These are phyloP conservation scores for Conus betulinus DNA, from an alignment of 1,140 invertebrate species.

Conservation along the genomic window DNA sequence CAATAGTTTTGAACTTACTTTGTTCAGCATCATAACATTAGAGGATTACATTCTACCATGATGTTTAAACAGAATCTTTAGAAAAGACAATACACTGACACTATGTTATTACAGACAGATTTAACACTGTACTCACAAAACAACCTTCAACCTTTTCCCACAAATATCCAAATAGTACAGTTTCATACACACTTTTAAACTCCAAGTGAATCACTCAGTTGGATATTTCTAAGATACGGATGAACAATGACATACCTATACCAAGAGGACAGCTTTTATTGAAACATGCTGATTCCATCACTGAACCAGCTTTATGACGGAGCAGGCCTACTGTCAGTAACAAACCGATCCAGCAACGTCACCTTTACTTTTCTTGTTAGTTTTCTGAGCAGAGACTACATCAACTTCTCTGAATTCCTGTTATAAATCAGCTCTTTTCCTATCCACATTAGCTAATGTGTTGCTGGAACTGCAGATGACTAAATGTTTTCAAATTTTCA, in stretches of 20 bases:
- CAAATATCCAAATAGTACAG: neutral
- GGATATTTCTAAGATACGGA: neutral
- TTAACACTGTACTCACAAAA: neutral
- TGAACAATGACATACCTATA: neutral
- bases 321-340: too few relatives aligned
- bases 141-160: neutral
- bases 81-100: neutral
- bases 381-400: too few relatives aligned
- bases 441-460: too few relatives aligned
- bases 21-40: neutral
- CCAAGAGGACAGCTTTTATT: neutral
- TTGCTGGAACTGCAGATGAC: too few relatives aligned
- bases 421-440: too few relatives aligned
- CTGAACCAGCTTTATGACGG: neutral
- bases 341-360: neutral
- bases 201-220: neutral
- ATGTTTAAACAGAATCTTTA: neutral
- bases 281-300: neutral
- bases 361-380: too few relatives aligned
- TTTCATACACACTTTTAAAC: neutral
- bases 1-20: neutral
- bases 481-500: too few relatives aligned
- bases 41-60: neutral
- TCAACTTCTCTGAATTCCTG: too few relatives aligned
- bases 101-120: neutral